Percentiles rank a stretch among this genome's conserved stretches.
These are phyloP conservation scores for Ailuropoda melanoleuca DNA, from an alignment of 2,113 vertebrate genomes.

Conservation along the genomic window DNA sequence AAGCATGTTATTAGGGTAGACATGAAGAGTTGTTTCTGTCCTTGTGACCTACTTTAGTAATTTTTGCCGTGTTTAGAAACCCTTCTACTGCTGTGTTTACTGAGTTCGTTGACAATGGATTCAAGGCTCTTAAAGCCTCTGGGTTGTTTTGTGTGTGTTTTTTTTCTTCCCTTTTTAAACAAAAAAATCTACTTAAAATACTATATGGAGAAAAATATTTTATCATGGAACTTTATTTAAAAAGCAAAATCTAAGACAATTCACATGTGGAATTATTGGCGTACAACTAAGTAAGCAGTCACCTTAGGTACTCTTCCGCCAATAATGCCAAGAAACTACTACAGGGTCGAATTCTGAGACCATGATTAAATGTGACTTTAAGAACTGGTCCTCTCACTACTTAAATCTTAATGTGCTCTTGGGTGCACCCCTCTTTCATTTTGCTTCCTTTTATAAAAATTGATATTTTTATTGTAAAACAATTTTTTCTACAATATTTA, in stretches of 20 bases:
- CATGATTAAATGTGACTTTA: neutral
- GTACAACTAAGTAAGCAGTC: neutral
- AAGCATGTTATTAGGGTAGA: neutral
- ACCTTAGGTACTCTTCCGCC: neutral
- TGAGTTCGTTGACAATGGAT: neutral
- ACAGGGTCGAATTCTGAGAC: neutral
- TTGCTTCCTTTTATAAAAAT: neutral
- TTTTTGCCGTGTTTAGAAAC: neutral
- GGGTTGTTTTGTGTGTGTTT: neutral
- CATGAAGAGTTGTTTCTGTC: neutral
- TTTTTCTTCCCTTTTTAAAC: neutral
- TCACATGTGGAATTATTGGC: neutral
- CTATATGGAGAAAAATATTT: neutral
- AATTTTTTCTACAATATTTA: neutral
- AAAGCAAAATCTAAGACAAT: neutral
- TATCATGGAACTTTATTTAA: neutral
- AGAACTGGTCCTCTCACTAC: neutral
- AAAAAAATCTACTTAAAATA: neutral
- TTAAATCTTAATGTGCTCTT: neutral
- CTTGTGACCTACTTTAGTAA: neutral
- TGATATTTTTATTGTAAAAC: neutral
- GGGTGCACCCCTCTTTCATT: rapidly evolving
- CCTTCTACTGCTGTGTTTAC: neutral
- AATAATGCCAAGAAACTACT: neutral
- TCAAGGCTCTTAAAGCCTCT: neutral